Evolutionary conservation across 2,797 vertebrate species (phyloP), one percentile per base, ranked within the genome.

Genomic region (Siniperca scherzeri): DNA sequence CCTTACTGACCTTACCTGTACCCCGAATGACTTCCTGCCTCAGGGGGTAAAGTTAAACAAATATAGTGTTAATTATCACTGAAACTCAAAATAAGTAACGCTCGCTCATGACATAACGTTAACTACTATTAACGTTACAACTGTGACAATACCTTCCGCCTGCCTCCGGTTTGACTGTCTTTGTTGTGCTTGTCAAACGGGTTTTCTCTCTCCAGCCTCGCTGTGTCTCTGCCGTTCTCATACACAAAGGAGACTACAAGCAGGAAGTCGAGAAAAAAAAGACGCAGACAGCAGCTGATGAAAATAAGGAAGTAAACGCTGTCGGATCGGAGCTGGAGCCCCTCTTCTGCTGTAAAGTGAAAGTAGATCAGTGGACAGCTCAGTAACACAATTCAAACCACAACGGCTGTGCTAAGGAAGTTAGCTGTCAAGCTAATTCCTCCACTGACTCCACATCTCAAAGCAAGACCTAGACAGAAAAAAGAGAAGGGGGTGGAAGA

Each of bases 301-400:
- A 88, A 89, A 95, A 95, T 42, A 91, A 89, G 95, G 95, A 96
- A 95, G 95, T 94, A 82, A 92, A 87, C 56, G 68, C 48, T 42
- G 74, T 80, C 60, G 75, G 36, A 10, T 38, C 56, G 30, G 55
- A 81, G 56, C 60, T 40, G 50, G 17, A 83, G 66, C 22, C 42
- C 7, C n/a, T 56, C 17, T 62, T 59, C 59, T 77, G 52, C 72
- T 78, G 40, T 57, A 55, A 90, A 89, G 83, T 80, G 69, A 93
- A 88, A 91, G 74, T 61, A 81, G 53, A 68, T 36, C 55, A 30
- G 52, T 56, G 62, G 65, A 75, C 42, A 61, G 81, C 57, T 50
- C 61, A 3, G 30, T 62, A 50, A 74, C 38, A 40, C 13, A 48
- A 69, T 44, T 30, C 25, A 70, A 66, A 4, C 50, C 66, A 48